Evolutionary conservation across 2,797 vertebrate species (phyloP).

Genomic region (Masticophis lateralis): DNA sequence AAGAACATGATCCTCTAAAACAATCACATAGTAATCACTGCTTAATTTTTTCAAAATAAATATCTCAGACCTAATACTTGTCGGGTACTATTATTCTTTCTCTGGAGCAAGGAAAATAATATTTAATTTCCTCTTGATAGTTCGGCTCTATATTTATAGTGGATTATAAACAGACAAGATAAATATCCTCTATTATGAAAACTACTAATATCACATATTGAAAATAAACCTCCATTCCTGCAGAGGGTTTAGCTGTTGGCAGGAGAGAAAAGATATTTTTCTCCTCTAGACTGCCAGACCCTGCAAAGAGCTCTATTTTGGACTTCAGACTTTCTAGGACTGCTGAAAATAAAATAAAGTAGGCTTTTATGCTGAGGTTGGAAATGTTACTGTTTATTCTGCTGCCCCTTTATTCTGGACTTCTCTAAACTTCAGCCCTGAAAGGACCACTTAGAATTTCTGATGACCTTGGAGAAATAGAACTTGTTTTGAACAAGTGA

Average conservation of each 20-base stretch:
- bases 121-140: slow-evolving; percentile 33
- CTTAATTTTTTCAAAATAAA: slow-evolving; percentile 39
- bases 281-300: not conserved
- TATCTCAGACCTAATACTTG: slow-evolving; percentile 22
- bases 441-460: not conserved
- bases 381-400: not conserved
- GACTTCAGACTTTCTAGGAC: not conserved
- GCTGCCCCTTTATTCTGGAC: not conserved
- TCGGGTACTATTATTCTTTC: slow-evolving; percentile 23
- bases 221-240: not conserved
- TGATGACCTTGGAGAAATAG: not conserved
- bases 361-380: not conserved
- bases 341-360: not conserved
- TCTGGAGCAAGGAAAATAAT: slow-evolving; percentile 22
- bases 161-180: slow-evolving; percentile 29
- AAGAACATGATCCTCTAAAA: slow-evolving; percentile 9
- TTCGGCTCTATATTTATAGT: slow-evolving; percentile 25
- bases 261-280: not conserved
- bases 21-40: slow-evolving; percentile 10
- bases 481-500: not conserved
- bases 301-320: not conserved
- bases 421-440: not conserved
- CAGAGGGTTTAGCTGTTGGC: not conserved
- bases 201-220: not conserved
- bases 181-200: not conserved